These are phyloP conservation scores for Coregonus clupeaformis DNA, from an alignment of 2,113 vertebrate species.

Conservation along the genomic window DNA sequence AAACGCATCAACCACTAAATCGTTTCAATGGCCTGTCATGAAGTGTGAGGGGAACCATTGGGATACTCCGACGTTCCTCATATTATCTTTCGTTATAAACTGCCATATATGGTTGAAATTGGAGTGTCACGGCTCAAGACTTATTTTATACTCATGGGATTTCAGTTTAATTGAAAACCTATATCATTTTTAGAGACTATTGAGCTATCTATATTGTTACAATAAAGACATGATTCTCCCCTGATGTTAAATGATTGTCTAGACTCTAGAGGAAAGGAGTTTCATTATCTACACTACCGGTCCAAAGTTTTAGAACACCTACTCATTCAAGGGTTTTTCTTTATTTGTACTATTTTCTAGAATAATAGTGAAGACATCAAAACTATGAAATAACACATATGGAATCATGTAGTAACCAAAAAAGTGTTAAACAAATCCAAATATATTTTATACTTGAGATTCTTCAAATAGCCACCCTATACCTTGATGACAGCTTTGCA, in stretches of 20 bases:
- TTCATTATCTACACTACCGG: no score
- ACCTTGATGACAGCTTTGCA: no score
- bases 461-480: no score
- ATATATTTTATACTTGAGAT: no score
- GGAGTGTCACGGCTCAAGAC: slow-evolving; percentile 36
- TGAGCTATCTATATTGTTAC: not conserved
- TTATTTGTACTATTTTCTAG: no score
- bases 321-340: no score
- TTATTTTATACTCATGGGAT: slow-evolving; percentile 30
- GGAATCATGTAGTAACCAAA: no score
- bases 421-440: no score
- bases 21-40: slow-evolving; percentile 84
- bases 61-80: slow-evolving; percentile 78
- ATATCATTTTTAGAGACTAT: slow-evolving; percentile 14
- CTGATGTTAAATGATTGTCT: not conserved
- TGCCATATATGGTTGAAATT: slow-evolving; percentile 44
- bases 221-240: not conserved
- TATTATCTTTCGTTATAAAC: slow-evolving; percentile 81
- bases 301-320: no score
- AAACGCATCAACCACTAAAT: slow-evolving; percentile 88
- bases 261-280: not conserved
- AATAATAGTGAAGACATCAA: no score
- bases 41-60: slow-evolving; percentile 79
- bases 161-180: slow-evolving; percentile 36
- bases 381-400: no score